phyloP scores from a whole-genome alignment of 2,888 invertebrate species.

The Netelia virgata region DNA sequence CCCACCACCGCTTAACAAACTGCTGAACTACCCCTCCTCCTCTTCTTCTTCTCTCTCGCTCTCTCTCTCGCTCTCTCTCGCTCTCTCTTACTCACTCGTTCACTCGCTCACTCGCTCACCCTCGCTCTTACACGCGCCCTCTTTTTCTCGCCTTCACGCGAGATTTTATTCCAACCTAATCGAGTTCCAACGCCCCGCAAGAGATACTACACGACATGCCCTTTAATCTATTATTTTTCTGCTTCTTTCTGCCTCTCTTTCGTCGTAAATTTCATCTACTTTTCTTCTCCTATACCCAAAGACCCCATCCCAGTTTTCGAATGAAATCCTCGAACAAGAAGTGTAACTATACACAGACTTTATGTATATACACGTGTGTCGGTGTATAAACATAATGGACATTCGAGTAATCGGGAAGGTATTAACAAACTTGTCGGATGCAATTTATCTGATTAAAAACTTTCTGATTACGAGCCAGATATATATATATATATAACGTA shows the following conservation, averaged over 20 bases:
- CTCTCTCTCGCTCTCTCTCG: constrained; percentile 30
- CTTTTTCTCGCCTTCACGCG: constrained; percentile 72
- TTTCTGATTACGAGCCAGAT: constrained; percentile 42
- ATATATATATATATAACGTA: neutral
- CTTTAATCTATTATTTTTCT: constrained; percentile 27
- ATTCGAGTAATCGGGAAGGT: constrained; percentile 34
- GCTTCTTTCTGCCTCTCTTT: constrained; percentile 5
- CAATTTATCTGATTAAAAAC: constrained; percentile 55
- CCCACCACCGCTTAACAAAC: constrained; percentile 80
- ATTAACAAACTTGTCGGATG: constrained; percentile 43
- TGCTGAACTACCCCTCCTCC: constrained; percentile 79
- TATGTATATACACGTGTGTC: neutral
- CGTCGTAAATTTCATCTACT: neutral
- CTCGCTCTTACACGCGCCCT: constrained; percentile 60
- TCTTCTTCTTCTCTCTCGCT: constrained; percentile 65
- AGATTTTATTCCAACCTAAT: constrained; percentile 83
- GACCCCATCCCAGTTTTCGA: neutral
- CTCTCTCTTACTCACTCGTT: constrained; percentile 66
- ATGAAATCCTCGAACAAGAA: neutral
- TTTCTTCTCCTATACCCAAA: neutral
- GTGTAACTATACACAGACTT: constrained; percentile 2
- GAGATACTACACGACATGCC: constrained; percentile 20
- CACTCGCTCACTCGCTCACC: constrained; percentile 26
- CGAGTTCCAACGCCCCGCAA: constrained; percentile 73
- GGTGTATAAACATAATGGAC: neutral